Base-by-base conservation (phyloP, 23 tunicate species). In the Oikopleura vanhoeffeni region DNA sequence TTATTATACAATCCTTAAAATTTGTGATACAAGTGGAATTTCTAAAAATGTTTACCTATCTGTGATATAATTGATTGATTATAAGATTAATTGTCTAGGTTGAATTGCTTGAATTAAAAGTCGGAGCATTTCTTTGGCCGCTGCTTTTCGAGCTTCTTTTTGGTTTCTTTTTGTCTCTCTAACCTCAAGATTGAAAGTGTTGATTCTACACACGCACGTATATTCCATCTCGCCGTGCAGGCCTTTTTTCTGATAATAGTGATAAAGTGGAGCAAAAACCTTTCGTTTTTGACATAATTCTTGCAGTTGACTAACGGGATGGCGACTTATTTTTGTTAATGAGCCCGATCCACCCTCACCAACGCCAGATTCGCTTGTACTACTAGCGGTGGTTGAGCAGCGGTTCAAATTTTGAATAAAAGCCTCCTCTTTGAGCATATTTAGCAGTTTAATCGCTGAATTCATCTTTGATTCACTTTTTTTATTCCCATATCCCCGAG, bases 281-380 rank as follows among this genome's bases (percentile, higher is more conserved):
- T 71, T 71, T 33, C 79, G 79, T 30, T 71, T 71, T 30, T 71
- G 79, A 30, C 79, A 71, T 33, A 24, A 71, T 71, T 71, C 79
- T 38, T 71, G 79, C 2, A 71, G 79, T 30, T 13, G 79, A 83
- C 27, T 83, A 41, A 28, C 85, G 34, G 13, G 41, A 49, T 32
- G 88, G 85, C 40, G 84, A 1, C 36, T 42, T 41, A 57, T 42
- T 39, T 85, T 86, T 1, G 40, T 41, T 82, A 38, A 58, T 0
- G 87, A 76, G 13, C 84, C 64, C 40, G 40, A 35, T 76, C 84
- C 87, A 18, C 27, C 8, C 40, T 58, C 84, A 77, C 84, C 41
- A 39, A 57, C 86, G 49, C 49, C 39, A 1, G 27, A 27, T 84
- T 8, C 42, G 41, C 39, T 85, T 85, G 34, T 49, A 49, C 64